Base-by-base conservation (phyloP, 2,797 vertebrate genomes). In the Myotis planiceps region DNA sequence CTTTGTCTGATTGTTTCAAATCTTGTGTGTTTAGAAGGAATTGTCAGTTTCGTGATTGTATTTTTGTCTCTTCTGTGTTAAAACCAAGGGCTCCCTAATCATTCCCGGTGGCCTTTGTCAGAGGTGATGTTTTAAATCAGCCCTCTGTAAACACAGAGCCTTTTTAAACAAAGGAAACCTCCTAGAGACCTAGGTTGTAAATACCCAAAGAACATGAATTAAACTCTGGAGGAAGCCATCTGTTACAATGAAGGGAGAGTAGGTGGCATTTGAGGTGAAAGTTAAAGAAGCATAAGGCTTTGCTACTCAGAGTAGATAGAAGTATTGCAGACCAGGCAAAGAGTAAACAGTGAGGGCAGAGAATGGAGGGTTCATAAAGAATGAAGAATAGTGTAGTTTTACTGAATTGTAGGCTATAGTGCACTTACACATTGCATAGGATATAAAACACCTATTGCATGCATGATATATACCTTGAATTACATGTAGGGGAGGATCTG, bases 161-260 rank as follows among this genome's bases (percentile, higher is more conserved):
- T 69, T 79, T 96, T 96, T 37, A 93, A 63, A 85, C 29, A 82
- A 60, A 97, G 92, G 55, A 90, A 93, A 23, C 68, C 49, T 75
- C 81, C 72, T 37, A 15, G 76, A 92, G n/a, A 63, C 76, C 45
- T 21, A 18, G 82, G 63, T 42, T 86, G 0, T 96, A 88, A 96
- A 90, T 93, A 68, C 51, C 23, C 34, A n/a, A 81, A 87, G 63
- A 74, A 75, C 14, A 29, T 32, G 55, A 76, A 81, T 86, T 60
- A 66, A 49, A 76, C 18, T 39, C 79, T 81, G 80, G 69, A 92
- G 76, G 55, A 93, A 90, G 84, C 75, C 34, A 21, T 34, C 14
- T 0, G 42, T 69, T 89, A 65, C 39, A 66, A 71, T 79, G 63
- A 91, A 92, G 89, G 63, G 5, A n/a, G 37, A 92, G 16, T 78